phyloP scores from a whole-genome alignment of 2,888 invertebrate genomes.

The Amblyjoppa proteus region DNA sequence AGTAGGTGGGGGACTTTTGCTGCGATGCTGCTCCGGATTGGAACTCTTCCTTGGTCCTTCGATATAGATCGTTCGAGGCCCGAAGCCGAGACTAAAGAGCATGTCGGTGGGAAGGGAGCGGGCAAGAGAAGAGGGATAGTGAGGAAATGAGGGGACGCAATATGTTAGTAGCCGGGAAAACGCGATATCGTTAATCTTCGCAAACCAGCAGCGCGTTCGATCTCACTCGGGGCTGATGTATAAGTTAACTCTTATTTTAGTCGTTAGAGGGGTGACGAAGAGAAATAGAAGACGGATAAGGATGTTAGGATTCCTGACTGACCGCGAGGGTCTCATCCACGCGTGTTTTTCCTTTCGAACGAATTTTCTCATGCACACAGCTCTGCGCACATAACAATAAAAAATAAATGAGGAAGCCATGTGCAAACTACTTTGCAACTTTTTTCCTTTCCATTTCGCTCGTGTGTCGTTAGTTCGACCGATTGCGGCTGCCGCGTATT shows the following conservation, averaged over 20 bases:
- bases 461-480: not conserved
- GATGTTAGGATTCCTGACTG: constrained; percentile 1
- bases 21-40: constrained; percentile 18
- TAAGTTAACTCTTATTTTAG: constrained; percentile 16
- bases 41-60: constrained; percentile 14
- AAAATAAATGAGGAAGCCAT: not conserved
- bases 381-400: not conserved
- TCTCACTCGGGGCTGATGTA: constrained; percentile 11
- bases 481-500: no score
- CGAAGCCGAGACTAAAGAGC: constrained; percentile 13
- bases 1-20: not conserved
- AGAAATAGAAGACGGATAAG: constrained; percentile 6
- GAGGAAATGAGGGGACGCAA: constrained; percentile 2
- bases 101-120: constrained; percentile 4
- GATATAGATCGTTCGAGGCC: constrained; percentile 41
- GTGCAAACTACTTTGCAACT: not conserved
- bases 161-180: constrained; percentile 9
- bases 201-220: constrained; percentile 19
- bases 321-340: constrained; percentile 1
- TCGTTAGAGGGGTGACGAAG: constrained; percentile 17
- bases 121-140: constrained; percentile 17
- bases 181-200: constrained; percentile 40
- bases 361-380: not conserved
- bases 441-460: not conserved
- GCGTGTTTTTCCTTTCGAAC: not conserved